Conservation (phyloP, 1,140 invertebrate species). For the Achatina immaculata region DNA sequence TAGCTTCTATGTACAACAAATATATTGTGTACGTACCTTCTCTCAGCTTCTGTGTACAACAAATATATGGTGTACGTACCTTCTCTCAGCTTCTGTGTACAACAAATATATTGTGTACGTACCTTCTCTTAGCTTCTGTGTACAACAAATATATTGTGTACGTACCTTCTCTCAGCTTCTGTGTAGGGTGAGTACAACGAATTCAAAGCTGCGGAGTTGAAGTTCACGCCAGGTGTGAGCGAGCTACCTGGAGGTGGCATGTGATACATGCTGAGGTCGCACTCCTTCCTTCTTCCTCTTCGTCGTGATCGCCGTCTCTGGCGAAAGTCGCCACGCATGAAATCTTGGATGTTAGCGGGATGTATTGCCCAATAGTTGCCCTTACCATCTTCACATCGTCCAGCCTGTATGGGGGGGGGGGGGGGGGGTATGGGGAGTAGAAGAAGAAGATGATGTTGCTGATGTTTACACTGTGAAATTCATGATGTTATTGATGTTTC, state of each 20-base stretch:
- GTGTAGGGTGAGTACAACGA: slow-evolving; percentile 67
- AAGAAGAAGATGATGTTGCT: no score
- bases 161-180: slow-evolving; percentile 58
- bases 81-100: no score
- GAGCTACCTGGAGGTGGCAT: slow-evolving; percentile 42
- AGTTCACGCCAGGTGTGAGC: slow-evolving; percentile 49
- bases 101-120: no score
- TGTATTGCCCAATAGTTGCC: slow-evolving; percentile 94
- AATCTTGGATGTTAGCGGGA: slow-evolving; percentile 96
- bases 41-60: no score
- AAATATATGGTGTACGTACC: no score
- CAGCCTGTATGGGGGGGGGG: no score
- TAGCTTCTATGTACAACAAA: no score
- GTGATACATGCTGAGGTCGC: slow-evolving; percentile 63
- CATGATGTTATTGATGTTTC: neutral
- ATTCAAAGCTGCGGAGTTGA: slow-evolving; percentile 54
- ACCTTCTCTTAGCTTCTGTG: no score
- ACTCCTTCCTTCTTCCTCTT: slow-evolving; percentile 64
- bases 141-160: no score
- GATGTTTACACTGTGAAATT: neutral
- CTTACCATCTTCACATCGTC: slow-evolving; percentile 68
- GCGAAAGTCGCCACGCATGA: slow-evolving; percentile 91
- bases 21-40: no score
- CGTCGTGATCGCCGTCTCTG: slow-evolving; percentile 60
- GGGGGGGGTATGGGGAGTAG: neutral